A percentile compares a stretch with the other conserved stretches of the same genome.
phyloP scores from a whole-genome alignment of 2,888 invertebrate species.

The Lepetodrilus schrolli region DNA sequence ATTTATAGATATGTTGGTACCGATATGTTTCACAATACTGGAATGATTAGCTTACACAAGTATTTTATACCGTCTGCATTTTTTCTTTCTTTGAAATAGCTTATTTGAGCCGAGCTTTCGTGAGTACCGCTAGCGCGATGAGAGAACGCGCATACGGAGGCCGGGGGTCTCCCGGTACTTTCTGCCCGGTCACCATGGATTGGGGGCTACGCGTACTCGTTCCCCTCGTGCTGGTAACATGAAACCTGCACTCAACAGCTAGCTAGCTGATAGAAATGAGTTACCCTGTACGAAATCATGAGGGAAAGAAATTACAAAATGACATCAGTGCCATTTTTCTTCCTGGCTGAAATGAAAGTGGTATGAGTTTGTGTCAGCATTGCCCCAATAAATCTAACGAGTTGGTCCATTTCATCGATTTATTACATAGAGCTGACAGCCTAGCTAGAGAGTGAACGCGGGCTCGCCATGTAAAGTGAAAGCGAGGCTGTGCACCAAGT shows the following conservation, averaged over 20 bases:
- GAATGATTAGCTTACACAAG: too few relatives aligned
- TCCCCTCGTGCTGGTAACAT: slow-evolving; percentile 5
- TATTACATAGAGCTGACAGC: neutral
- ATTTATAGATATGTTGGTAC: too few relatives aligned
- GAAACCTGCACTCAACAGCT: neutral
- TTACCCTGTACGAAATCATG: neutral
- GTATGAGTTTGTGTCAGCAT: neutral
- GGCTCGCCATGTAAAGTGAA: neutral
- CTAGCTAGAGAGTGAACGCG: neutral
- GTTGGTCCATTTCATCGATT: neutral
- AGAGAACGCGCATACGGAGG: too few relatives aligned
- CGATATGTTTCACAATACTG: too few relatives aligned
- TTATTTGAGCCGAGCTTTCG: too few relatives aligned
- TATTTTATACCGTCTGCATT: too few relatives aligned
- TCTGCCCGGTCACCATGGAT: slow-evolving; percentile 23
- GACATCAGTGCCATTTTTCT: neutral
- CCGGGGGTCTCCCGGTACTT: slow-evolving; percentile 21
- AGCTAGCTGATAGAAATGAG: neutral
- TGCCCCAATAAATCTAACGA: neutral
- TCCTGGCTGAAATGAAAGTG: neutral
- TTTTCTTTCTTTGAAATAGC: too few relatives aligned
- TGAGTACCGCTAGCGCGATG: too few relatives aligned
- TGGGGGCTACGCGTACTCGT: slow-evolving; percentile 8
- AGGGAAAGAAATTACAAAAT: neutral
- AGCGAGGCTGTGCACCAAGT: slow-evolving; percentile 37